phyloP scores from a whole-genome alignment of 2,888 invertebrate genomes.

The Abrostola triplasia region DNA sequence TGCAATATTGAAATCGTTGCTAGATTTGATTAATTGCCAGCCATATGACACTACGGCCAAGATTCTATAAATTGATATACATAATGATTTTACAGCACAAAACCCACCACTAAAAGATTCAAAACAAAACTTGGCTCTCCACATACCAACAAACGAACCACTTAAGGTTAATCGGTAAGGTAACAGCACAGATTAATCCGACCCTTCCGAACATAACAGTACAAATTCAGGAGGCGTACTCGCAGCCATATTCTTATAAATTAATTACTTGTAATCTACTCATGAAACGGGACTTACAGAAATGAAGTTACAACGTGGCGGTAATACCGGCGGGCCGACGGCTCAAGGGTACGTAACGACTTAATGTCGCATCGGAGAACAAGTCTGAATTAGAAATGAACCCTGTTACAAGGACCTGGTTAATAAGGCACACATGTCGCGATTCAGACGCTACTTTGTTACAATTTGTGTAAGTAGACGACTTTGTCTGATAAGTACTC shows the following conservation, averaged over 20 bases:
- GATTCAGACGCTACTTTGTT: slow-evolving; percentile 65
- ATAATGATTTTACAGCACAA: no score
- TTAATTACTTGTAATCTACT: slow-evolving; percentile 89
- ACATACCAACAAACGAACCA: slow-evolving; percentile 22
- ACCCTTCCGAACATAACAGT: slow-evolving; percentile 73
- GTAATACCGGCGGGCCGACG: slow-evolving; percentile 51
- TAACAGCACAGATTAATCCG: slow-evolving; percentile 59
- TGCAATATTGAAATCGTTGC: no score
- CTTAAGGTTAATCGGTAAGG: slow-evolving; percentile 50
- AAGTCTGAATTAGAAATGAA: slow-evolving; percentile 86
- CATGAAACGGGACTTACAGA: slow-evolving; percentile 85
- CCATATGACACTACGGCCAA: no score
- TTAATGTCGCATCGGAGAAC: slow-evolving; percentile 80
- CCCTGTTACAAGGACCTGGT: slow-evolving; percentile 73
- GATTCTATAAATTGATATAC: no score
- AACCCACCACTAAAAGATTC: background rate
- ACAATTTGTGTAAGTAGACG: slow-evolving; percentile 51
- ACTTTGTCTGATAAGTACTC: slow-evolving; percentile 18
- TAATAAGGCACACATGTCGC: slow-evolving; percentile 83
- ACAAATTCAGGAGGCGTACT: slow-evolving; percentile 76
- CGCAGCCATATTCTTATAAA: slow-evolving; percentile 87
- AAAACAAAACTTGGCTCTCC: slow-evolving; percentile 8
- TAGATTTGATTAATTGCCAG: no score
- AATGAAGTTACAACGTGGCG: slow-evolving; percentile 85
- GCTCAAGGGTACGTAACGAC: slow-evolving; percentile 81